These are phyloP conservation scores for Sepioteuthis lessoniana DNA, from an alignment of 2,888 invertebrate genomes.

Conservation along the genomic window DNA sequence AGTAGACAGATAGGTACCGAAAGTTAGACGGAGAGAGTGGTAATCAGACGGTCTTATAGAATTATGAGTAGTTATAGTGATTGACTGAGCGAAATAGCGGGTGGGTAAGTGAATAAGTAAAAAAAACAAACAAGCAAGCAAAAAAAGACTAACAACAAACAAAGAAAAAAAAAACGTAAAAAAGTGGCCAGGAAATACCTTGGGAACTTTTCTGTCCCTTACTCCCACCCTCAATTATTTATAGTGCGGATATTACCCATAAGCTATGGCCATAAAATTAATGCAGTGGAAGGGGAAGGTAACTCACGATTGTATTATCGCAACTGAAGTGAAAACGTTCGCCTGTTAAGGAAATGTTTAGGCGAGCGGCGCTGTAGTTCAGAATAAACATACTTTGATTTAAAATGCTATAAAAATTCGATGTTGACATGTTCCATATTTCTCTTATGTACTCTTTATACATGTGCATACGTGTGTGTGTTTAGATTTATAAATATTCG, in stretches of 20 bases:
- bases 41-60: too few relatives aligned
- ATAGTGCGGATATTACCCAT: neutral
- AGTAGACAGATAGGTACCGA: too few relatives aligned
- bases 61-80: too few relatives aligned
- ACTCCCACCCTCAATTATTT: neutral
- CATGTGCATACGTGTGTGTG: neutral
- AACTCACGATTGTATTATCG: neutral
- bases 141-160: too few relatives aligned
- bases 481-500: neutral
- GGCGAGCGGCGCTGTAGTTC: neutral
- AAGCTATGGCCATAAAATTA: constrained; percentile 8
- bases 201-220: neutral
- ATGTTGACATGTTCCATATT: neutral
- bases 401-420: neutral
- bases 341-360: constrained; percentile 33
- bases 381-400: constrained; percentile 33
- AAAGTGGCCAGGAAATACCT: neutral
- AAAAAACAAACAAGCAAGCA: neutral
- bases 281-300: constrained; percentile 33
- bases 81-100: neutral
- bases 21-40: too few relatives aligned
- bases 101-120: neutral
- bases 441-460: neutral
- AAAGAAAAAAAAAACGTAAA: neutral
- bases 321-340: neutral